phyloP scores from a whole-genome alignment of 2,113 vertebrate genomes.

The Rostratula benghalensis region DNA sequence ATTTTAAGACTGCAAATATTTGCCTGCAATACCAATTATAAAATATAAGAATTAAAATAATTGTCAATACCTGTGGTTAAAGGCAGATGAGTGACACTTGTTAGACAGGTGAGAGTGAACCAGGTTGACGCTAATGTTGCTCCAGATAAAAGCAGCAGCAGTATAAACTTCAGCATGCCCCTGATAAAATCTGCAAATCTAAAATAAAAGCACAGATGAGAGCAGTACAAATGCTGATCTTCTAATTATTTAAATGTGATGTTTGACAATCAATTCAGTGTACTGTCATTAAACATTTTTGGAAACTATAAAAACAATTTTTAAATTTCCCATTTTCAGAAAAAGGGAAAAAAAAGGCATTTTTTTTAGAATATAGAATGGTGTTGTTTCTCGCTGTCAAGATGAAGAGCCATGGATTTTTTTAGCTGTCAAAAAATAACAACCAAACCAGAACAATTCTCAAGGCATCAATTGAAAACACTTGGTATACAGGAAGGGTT shows the following conservation, averaged over 20 bases:
- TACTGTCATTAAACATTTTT: not conserved
- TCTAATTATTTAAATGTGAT: not conserved
- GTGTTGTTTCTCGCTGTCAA: constrained; percentile 12
- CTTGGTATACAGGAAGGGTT: not conserved
- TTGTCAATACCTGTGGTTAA: constrained; percentile 86
- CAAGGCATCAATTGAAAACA: constrained; percentile 1
- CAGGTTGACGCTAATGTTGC: constrained; percentile 92
- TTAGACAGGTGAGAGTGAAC: constrained; percentile 95
- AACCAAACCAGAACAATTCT: constrained; percentile 38
- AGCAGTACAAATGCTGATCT: not conserved
- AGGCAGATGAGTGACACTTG: constrained; percentile 89
- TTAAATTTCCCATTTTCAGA: constrained; percentile 8
- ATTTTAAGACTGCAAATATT: not conserved
- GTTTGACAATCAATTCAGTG: constrained; percentile 16
- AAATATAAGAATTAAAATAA: not conserved
- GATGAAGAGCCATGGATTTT: not conserved
- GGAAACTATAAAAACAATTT: not conserved
- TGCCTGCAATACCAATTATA: not conserved
- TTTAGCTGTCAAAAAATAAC: constrained; percentile 24
- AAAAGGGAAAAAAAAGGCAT: not conserved
- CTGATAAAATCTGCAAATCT: constrained; percentile 98
- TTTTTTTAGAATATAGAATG: not conserved
- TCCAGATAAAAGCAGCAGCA: constrained; percentile 93
- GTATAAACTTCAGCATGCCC: constrained; percentile 95
- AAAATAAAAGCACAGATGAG: constrained; percentile 59